Evolutionary conservation across 1,140 invertebrate genomes (phyloP), one percentile per base, ranked within the genome.

Genomic region (Drosophila mayri): DNA sequence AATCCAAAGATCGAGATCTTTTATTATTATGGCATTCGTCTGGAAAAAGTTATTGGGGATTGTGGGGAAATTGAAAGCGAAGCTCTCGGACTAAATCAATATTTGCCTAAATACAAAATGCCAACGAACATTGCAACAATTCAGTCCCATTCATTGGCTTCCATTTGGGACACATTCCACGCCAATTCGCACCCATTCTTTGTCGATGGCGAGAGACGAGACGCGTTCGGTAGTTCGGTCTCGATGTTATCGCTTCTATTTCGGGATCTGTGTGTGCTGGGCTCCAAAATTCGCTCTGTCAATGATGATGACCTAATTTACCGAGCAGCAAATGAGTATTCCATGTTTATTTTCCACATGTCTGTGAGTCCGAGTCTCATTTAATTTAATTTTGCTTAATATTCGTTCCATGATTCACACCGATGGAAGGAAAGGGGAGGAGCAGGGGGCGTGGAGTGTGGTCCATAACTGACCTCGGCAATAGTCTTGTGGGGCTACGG

Each of bases 241-340:
- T 54, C 63, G 68, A 60, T 41, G 46, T 60, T 76, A 76, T 76
- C 62, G 62, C 22, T 63, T 38, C 68, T 72, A 72, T 72, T 85
- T 81, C 59, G 60, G 38, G 68, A 59, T 58, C 38, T 52, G 35
- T 60, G 47, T 25, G 28, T 59, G 52, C 59, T 60, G 62, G 76
- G 47, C 73, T 81, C 59, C 44, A 77, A 63, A 76, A 81, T 52
- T 47, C 54, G 59, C 28, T 54, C 28, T 65, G 52, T 54, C 52
- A 54, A 38, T 54, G 66, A 47, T 55, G 79, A 86, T 87, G 83
- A 87, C 84, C 79, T 87, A 87, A 87, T 87, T 86, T 79, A 55
- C 40, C 37, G 47, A 64, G 38, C 50, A n/a, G 18, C 54, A 61
- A 61, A 52, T 18, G 41, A 62, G 55, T 54, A 50, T 50, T 57